Percentiles rank a stretch among this genome's conserved stretches.
Conservation (phyloP, 2,797 vertebrate genomes). For the Molossus alvarezi region DNA sequence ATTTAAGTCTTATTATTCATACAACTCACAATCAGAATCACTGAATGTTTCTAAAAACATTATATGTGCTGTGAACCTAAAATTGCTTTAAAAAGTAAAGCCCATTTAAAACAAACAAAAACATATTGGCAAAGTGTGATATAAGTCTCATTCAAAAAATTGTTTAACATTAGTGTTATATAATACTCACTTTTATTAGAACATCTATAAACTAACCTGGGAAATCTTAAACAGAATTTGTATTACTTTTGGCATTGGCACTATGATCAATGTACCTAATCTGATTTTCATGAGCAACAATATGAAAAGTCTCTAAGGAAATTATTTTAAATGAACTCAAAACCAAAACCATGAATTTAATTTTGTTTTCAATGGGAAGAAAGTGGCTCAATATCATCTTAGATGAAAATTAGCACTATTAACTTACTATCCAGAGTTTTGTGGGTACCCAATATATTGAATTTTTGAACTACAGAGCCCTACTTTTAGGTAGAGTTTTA, state of each 20-base stretch:
- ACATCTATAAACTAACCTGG: constrained; percentile 9
- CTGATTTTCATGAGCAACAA: constrained; percentile 69
- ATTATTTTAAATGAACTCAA: constrained; percentile 84
- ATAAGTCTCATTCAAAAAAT: constrained; percentile 62
- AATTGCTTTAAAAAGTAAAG: constrained; percentile 23
- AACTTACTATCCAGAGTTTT: constrained; percentile 58
- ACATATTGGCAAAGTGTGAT: background rate
- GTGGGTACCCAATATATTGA: background rate
- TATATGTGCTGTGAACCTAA: background rate
- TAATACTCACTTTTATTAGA: constrained; percentile 66
- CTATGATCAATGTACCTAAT: constrained; percentile 64
- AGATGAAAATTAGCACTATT: constrained; percentile 53
- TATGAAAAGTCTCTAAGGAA: constrained; percentile 71
- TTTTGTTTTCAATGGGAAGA: constrained; percentile 77
- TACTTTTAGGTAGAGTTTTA: constrained; percentile 1
- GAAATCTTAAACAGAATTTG: constrained; percentile 66
- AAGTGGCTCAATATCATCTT: constrained; percentile 51
- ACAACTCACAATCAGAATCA: constrained; percentile 42
- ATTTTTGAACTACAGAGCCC: background rate
- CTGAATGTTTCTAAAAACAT: constrained; percentile 59
- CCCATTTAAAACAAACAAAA: background rate
- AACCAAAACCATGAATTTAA: constrained; percentile 73
- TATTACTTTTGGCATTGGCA: constrained; percentile 2
- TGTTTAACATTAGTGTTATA: constrained; percentile 20
- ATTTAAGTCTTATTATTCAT: constrained; percentile 49